A percentile compares a stretch with the other conserved stretches of the same genome.
phyloP scores from a whole-genome alignment of 1,140 invertebrate species.

The Littorina saxatilis region DNA sequence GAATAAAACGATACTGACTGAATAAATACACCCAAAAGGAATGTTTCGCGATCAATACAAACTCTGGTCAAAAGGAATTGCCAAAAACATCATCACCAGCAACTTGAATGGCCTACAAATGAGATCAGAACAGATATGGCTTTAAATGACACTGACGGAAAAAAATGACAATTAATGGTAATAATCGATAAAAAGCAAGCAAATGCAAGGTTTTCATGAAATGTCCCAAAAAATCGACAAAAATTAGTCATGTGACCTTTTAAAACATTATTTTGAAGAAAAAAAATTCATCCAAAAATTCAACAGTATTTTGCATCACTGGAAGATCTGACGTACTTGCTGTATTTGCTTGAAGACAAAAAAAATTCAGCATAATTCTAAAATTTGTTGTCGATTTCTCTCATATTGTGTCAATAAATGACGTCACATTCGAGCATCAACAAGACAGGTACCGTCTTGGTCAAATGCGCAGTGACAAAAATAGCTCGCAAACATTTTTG shows the following conservation, averaged over 20 bases:
- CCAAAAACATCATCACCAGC: conserved; percentile 36
- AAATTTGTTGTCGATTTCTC: conserved; percentile 34
- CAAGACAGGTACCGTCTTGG: conserved; percentile 1
- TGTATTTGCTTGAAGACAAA: conserved; percentile 19
- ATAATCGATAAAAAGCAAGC: conserved; percentile 30
- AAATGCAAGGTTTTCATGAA: conserved; percentile 32
- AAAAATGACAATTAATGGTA: conserved; percentile 33
- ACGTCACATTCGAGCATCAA: conserved; percentile 18
- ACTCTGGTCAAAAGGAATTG: conserved; percentile 31
- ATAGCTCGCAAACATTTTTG: conserved; percentile 25
- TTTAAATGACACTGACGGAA: conserved; percentile 38
- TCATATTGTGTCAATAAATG: conserved; percentile 37
- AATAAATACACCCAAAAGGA: conserved; percentile 34
- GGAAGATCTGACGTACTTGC: conserved; percentile 48
- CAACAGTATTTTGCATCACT: conserved; percentile 49
- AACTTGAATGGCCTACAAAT: conserved; percentile 28
- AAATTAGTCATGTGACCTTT: conserved; percentile 40
- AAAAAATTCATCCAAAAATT: conserved; percentile 35
- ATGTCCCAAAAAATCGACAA: conserved; percentile 36
- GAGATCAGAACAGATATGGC: conserved; percentile 40
- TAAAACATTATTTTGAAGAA: conserved; percentile 40
- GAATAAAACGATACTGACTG: conserved; percentile 32
- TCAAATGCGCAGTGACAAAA: conserved; percentile 14
- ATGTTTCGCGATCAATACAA: conserved; percentile 38
- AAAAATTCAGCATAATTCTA: conserved; percentile 38